phyloP scores from a whole-genome alignment of 2,888 invertebrate genomes.

The Nomada lathburiana region DNA sequence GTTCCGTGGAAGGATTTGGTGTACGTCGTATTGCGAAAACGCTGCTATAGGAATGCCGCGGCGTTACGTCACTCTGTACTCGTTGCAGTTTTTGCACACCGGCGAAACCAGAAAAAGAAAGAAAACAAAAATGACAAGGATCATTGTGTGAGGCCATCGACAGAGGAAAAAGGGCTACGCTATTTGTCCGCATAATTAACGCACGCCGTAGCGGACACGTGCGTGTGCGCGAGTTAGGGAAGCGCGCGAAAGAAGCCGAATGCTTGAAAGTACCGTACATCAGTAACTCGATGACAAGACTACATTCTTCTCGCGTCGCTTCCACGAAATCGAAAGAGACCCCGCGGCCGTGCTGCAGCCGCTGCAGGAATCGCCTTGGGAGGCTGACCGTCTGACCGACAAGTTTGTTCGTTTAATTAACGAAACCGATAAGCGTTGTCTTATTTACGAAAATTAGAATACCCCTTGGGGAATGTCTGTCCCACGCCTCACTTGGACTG shows the following conservation, averaged over 20 bases:
- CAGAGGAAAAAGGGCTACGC: conserved; percentile 46
- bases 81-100: not conserved
- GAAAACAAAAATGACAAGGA: not conserved
- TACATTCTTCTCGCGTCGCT: conserved; percentile 77
- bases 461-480: not conserved
- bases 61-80: not conserved
- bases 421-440: not conserved
- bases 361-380: not conserved
- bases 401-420: conserved; percentile 32
- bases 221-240: conserved; percentile 34
- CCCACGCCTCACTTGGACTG: not conserved
- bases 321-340: conserved; percentile 60
- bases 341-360: conserved; percentile 7
- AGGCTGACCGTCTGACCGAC: conserved; percentile 3
- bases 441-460: too few species aligned
- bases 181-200: conserved; percentile 58
- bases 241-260: conserved; percentile 49
- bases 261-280: conserved; percentile 78
- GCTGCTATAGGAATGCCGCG: not conserved
- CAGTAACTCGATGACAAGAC: conserved; percentile 79
- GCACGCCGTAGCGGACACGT: conserved; percentile 55
- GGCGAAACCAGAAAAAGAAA: not conserved
- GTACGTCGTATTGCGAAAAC: not conserved
- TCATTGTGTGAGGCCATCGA: not conserved
- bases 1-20: conserved; percentile 14